phyloP scores from a whole-genome alignment of 2,888 invertebrate genomes.

The Osmoderma eremita region DNA sequence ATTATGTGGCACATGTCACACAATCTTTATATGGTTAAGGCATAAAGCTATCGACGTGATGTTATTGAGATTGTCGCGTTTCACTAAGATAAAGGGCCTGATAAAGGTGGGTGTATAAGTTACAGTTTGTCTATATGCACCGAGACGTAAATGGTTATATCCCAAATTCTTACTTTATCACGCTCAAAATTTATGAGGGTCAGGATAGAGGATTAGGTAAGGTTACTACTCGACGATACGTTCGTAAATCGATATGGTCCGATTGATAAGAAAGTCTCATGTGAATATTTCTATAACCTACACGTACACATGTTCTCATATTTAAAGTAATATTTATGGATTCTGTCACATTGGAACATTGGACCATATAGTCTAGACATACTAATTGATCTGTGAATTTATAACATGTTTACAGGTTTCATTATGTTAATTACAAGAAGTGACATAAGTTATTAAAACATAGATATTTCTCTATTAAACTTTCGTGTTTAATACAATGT shows the following conservation, averaged over 20 bases:
- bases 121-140: conserved; percentile 16
- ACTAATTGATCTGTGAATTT: background rate
- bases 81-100: background rate
- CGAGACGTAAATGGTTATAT: conserved; percentile 4
- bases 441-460: no score
- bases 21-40: background rate
- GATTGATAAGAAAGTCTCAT: conserved; percentile 19
- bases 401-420: background rate
- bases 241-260: conserved; percentile 25
- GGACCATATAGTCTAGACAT: conserved; percentile 8
- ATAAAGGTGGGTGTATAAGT: background rate
- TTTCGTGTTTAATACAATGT: no score
- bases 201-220: conserved; percentile 27
- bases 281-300: conserved; percentile 16
- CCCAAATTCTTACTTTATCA: conserved; percentile 18
- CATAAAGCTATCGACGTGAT: background rate
- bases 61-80: conserved; percentile 9
- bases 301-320: background rate
- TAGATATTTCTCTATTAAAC: no score
- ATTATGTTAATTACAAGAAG: no score
- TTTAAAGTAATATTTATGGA: conserved; percentile 18
- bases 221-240: conserved; percentile 6
- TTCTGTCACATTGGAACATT: conserved; percentile 2
- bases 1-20: conserved; percentile 5
- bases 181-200: conserved; percentile 30